Conservation (phyloP, 2,113 vertebrate genomes). For the Lagopus leucura region DNA sequence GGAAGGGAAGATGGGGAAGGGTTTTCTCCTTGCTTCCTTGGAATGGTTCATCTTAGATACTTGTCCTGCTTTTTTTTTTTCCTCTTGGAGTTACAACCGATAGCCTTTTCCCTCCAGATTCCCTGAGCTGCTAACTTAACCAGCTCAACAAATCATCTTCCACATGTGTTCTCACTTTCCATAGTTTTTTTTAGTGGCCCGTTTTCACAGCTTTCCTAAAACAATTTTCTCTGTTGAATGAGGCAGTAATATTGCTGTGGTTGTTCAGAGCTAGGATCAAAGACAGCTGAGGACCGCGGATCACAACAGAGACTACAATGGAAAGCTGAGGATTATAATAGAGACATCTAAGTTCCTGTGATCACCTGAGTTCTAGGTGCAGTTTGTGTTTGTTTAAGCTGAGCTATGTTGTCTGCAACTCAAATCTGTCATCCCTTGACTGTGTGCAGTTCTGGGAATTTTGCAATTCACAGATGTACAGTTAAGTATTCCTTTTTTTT, state of each 20-base stretch:
- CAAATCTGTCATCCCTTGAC: not conserved
- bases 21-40: not conserved
- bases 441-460: not conserved
- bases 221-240: not conserved
- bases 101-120: not conserved
- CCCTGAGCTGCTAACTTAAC: not conserved
- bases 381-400: not conserved
- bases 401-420: not conserved
- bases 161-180: not conserved
- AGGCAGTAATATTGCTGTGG: not conserved
- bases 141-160: not conserved
- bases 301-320: not conserved
- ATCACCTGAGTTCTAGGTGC: not conserved
- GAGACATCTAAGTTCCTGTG: not conserved
- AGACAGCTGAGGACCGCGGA: not conserved
- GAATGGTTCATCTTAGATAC: not conserved
- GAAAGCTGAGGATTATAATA: not conserved
- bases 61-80: not conserved
- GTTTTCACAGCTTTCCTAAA: not conserved
- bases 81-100: not conserved
- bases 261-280: accelerated
- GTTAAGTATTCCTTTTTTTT: not conserved
- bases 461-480: not conserved
- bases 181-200: not conserved
- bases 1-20: not conserved